These are phyloP conservation scores for Enchytraeus crypticus DNA, from an alignment of 2,888 invertebrate species.

Conservation along the genomic window DNA sequence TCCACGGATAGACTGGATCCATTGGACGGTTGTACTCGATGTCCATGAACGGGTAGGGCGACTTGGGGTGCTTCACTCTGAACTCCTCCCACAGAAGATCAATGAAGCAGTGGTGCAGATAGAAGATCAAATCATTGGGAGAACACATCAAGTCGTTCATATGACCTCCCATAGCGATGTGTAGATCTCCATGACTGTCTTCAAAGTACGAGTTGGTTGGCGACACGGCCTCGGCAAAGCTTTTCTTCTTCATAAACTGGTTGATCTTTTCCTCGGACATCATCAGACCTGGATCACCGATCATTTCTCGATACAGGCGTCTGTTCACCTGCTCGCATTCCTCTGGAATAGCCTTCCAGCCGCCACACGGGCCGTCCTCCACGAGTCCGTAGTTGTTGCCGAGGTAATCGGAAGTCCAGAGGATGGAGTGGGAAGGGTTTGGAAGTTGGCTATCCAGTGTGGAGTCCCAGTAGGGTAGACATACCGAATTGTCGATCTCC, in stretches of 20 bases:
- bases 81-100: slow-evolving; percentile 42
- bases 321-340: not conserved
- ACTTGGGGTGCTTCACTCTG: not conserved
- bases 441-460: slow-evolving; percentile 41
- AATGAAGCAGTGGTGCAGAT: slow-evolving; percentile 41
- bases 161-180: slow-evolving; percentile 37
- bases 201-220: slow-evolving; percentile 32
- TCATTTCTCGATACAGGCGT: too few relatives aligned
- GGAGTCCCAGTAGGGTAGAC: slow-evolving; percentile 48
- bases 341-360: slow-evolving; percentile 29
- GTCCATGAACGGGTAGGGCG: not conserved
- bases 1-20: slow-evolving; percentile 11
- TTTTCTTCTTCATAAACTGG: not conserved
- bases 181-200: slow-evolving; percentile 32
- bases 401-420: slow-evolving; percentile 42
- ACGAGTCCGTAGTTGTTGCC: slow-evolving; percentile 41
- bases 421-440: slow-evolving; percentile 31
- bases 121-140: slow-evolving; percentile 45
- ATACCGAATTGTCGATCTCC: slow-evolving; percentile 38
- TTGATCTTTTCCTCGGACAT: not conserved
- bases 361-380: slow-evolving; percentile 36
- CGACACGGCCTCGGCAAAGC: slow-evolving; percentile 1
- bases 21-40: not conserved
- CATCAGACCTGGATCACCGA: too few relatives aligned
- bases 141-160: slow-evolving; percentile 38